Evolutionary conservation across 2,888 invertebrate genomes (phyloP), one percentile per base, ranked within the genome.

Genomic region (Ceratothoa steindachneri): DNA sequence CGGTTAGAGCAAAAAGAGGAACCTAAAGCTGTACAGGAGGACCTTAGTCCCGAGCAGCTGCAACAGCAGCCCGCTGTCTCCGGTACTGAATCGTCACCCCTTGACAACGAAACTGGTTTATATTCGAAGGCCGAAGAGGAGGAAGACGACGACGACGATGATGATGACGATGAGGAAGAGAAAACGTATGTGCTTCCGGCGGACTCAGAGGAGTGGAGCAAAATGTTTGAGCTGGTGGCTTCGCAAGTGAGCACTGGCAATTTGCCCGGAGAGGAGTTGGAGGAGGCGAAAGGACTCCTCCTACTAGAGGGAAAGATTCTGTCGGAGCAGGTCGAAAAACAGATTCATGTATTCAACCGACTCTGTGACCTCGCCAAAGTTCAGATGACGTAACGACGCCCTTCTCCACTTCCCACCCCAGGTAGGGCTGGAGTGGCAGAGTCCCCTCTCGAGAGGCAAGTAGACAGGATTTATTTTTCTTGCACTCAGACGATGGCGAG

Each of bases 151-250:
- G 27, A 30, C 30, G 41, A 64, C 64, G 73, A 30, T 60, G 64
- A 67, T 27, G 67, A 67, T 12, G 31, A 67, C 2, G 67, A 22
- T n/a, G 64, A 71, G 51, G 69, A 68, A n/a, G 68, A 68, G 22
- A 69, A 30, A 1, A 73, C 55, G n/a, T 68, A 73, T 60, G 55
- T 60, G 12, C 41, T 55, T 9, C 68, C 68, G 9, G 68, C 68
- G n/a, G 69, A 60, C 27, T 30, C 55, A n/a, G 67, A 31, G 12
- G 53, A 64, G 30, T 71, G 71, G 71, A 51, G 53, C 53, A 71
- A 71, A 30, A 41, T 71, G n/a, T 71, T 71, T 27, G 71, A 71
- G 4, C 65, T 72, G 60, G 72, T 68, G 53, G 29, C 53, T n/a
- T 27, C 30, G 2, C 72, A 68, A 53, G 55, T 68, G n/a, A 41